These are phyloP conservation scores for Epicampocera succincta DNA, from an alignment of 2,888 invertebrate genomes.

Conservation along the genomic window DNA sequence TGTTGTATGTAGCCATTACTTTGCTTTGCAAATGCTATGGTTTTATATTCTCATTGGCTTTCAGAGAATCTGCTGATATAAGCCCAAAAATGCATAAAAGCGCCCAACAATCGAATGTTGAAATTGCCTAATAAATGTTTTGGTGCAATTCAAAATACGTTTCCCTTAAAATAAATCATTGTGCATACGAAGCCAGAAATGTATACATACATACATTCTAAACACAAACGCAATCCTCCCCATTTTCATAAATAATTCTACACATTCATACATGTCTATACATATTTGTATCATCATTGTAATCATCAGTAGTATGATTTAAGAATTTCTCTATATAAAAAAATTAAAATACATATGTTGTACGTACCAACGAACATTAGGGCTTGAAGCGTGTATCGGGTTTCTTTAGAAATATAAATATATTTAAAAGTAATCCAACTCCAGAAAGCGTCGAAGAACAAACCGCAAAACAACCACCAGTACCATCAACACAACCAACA, in stretches of 20 bases:
- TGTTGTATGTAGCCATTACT: too few relatives aligned
- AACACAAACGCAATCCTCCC: not conserved
- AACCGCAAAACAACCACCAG: slow-evolving; percentile 41
- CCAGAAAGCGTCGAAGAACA: slow-evolving; percentile 66
- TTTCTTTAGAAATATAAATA: slow-evolving; percentile 68
- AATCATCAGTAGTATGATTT: slow-evolving; percentile 33
- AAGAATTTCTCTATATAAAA: slow-evolving; percentile 28
- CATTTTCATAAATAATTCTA: not conserved
- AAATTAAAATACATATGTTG: slow-evolving; percentile 39
- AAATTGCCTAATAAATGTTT: too few relatives aligned
- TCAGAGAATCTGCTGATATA: too few relatives aligned
- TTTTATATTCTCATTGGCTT: too few relatives aligned
- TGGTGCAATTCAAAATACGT: not conserved
- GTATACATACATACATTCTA: not conserved
- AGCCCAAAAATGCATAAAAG: too few relatives aligned
- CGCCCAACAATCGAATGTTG: too few relatives aligned
- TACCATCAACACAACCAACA: slow-evolving; percentile 42
- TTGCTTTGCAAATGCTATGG: too few relatives aligned
- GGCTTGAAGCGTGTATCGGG: slow-evolving; percentile 68
- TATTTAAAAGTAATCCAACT: slow-evolving; percentile 72
- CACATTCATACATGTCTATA: slow-evolving; percentile 1
- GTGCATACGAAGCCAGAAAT: slow-evolving; percentile 20
- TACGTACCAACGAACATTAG: slow-evolving; percentile 60
- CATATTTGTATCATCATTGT: not conserved
- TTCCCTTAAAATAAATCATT: slow-evolving; percentile 40